These are phyloP conservation scores for Physocephala rufipes DNA, from an alignment of 2,888 invertebrate genomes.

Conservation along the genomic window DNA sequence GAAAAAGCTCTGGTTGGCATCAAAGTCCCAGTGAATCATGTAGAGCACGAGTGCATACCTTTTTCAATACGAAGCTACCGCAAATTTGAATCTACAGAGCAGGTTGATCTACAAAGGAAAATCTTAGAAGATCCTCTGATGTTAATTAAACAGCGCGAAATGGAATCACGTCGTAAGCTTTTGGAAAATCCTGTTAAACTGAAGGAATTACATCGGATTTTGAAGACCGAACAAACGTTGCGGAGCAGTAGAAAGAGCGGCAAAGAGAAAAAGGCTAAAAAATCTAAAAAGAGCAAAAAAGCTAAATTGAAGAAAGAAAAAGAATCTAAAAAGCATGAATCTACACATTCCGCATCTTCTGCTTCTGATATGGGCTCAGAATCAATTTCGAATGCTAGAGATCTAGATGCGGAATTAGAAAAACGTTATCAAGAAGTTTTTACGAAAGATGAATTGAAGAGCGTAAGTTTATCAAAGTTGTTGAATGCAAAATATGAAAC, in stretches of 20 bases:
- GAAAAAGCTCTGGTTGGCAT: conserved; percentile 57
- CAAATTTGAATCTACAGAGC: conserved; percentile 69
- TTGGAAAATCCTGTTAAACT: conserved; percentile 92
- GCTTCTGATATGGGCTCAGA: conserved; percentile 27
- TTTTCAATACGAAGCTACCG: conserved; percentile 71
- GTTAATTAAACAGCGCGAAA: conserved; percentile 87
- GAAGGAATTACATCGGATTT: conserved; percentile 83
- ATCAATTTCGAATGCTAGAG: conserved; percentile 58
- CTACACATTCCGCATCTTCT: too few species aligned
- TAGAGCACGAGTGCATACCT: conserved; percentile 81
- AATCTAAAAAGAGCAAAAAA: conserved; percentile 46
- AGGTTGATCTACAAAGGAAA: conserved; percentile 88
- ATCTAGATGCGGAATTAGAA: conserved; percentile 76
- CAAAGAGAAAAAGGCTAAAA: conserved; percentile 47
- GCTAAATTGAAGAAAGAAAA: conserved; percentile 51
- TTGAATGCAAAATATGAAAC: conserved; percentile 63
- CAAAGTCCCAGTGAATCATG: conserved; percentile 71
- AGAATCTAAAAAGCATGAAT: conserved; percentile 56
- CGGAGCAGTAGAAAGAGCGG: conserved; percentile 48
- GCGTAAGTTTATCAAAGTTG: conserved; percentile 59
- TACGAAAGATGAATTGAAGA: conserved; percentile 50
- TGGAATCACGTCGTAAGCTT: conserved; percentile 84
- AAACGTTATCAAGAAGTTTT: conserved; percentile 74
- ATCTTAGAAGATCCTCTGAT: conserved; percentile 93
- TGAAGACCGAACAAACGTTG: conserved; percentile 70